A percentile compares a stretch with the other conserved stretches of the same genome.
Evolutionary conservation across 64 coral and sea anemone genomes (phyloP).

Genomic region (Dendronephthya gigantea): DNA sequence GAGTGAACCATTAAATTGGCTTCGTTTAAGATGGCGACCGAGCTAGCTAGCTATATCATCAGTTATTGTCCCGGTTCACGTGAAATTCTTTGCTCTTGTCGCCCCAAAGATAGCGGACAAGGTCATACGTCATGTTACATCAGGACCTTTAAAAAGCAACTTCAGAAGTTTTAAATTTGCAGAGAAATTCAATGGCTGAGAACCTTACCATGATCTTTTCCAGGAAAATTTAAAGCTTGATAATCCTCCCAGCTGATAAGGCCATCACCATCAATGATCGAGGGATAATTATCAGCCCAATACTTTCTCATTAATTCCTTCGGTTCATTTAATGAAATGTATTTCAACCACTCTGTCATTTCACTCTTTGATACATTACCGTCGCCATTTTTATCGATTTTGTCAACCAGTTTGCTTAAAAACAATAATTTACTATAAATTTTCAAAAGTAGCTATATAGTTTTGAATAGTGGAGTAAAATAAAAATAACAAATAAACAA

Average conservation of each 20-base stretch:
- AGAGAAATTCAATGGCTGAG: no score
- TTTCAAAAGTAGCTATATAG: neutral
- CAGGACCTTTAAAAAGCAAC: no score
- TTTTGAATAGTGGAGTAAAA: no score
- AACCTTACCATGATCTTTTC: neutral
- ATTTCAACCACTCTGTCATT: neutral
- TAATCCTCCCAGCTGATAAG: neutral
- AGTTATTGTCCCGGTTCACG: no score
- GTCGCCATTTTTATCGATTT: neutral
- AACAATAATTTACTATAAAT: neutral
- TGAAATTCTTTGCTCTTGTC: no score
- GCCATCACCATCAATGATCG: neutral
- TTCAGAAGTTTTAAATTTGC: no score
- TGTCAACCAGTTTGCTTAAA: neutral
- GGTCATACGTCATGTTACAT: no score
- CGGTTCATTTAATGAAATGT: slow-evolving; percentile 10
- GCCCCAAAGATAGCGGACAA: no score
- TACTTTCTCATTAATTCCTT: neutral
- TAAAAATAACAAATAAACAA: no score
- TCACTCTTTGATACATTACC: neutral
- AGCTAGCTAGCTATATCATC: no score
- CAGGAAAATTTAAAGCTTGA: neutral
- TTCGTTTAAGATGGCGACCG: no score
- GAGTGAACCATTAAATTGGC: no score
- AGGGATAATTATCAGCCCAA: neutral